These are phyloP conservation scores for Lithophane socia DNA, from an alignment of 2,888 invertebrate species.

Conservation along the genomic window DNA sequence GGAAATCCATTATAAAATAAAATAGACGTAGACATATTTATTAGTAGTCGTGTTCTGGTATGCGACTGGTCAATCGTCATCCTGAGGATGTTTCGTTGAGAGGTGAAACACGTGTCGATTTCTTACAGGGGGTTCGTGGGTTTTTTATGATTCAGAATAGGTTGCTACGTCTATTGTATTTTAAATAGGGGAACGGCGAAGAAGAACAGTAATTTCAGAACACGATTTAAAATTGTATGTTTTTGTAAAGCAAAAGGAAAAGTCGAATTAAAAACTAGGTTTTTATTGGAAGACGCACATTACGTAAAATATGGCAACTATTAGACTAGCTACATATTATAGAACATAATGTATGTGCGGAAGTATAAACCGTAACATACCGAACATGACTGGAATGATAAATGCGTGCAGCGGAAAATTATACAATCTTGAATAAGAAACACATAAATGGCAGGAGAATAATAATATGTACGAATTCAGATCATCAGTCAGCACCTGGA, in stretches of 20 bases:
- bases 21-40: no score
- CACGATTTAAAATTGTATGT: no score
- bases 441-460: background rate
- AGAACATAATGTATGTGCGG: constrained; percentile 15
- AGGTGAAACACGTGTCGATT: no score
- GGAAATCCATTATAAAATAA: no score
- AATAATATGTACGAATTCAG: background rate
- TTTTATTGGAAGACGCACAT: constrained; percentile 11
- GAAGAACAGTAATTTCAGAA: no score
- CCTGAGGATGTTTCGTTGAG: no score
- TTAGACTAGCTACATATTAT: constrained; percentile 22
- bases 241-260: background rate
- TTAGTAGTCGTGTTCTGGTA: no score
- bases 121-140: no score
- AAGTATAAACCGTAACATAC: constrained; percentile 30
- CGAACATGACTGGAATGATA: constrained; percentile 28
- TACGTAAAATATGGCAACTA: background rate
- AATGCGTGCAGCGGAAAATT: constrained; percentile 37
- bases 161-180: no score
- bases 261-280: background rate
- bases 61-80: no score
- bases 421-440: constrained; percentile 30
- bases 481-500: background rate
- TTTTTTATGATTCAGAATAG: no score
- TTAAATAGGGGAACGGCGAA: no score